Evolutionary conservation across 2,113 vertebrate genomes (phyloP).

Genomic region (Cyprinodon variegatus): DNA sequence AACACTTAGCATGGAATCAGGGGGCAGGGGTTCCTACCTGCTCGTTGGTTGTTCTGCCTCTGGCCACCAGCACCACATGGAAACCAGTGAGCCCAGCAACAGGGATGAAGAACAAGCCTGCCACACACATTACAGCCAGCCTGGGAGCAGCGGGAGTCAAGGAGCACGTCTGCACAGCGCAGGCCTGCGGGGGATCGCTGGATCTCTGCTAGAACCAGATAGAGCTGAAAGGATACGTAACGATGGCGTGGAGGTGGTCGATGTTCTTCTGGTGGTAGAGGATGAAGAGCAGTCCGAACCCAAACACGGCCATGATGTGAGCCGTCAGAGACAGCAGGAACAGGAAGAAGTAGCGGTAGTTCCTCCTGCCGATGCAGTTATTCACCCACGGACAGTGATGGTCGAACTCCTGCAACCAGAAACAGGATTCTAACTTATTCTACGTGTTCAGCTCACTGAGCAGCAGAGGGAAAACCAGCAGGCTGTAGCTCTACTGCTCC

Average conservation of each 20-base stretch:
- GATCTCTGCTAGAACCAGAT: background rate
- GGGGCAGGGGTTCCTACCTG: constrained; percentile 79
- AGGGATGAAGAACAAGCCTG: constrained; percentile 95
- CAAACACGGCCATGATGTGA: constrained; percentile 96
- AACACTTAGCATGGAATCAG: background rate
- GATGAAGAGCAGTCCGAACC: constrained; percentile 93
- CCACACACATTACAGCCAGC: constrained; percentile 96
- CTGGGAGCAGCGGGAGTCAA: constrained; percentile 75
- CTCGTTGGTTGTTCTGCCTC: constrained; percentile 95
- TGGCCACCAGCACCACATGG: constrained; percentile 94
- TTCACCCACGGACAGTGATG: constrained; percentile 99
- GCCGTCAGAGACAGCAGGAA: constrained; percentile 94
- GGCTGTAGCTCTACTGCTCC: background rate
- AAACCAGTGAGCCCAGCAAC: constrained; percentile 96
- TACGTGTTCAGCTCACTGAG: no score
- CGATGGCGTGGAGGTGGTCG: constrained; percentile 86
- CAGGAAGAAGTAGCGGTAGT: constrained; percentile 98
- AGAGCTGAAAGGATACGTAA: constrained; percentile 91
- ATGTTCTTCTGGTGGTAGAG: constrained; percentile 91
- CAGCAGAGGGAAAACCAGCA: background rate
- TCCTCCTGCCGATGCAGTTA: constrained; percentile 96
- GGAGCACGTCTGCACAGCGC: constrained; percentile 24
- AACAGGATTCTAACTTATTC: no score
- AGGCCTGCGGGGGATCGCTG: background rate
- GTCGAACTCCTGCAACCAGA: constrained; percentile 88